Evolutionary conservation across 2,797 vertebrate genomes (phyloP).

Genomic region (Odontamblyopus lacepedii): DNA sequence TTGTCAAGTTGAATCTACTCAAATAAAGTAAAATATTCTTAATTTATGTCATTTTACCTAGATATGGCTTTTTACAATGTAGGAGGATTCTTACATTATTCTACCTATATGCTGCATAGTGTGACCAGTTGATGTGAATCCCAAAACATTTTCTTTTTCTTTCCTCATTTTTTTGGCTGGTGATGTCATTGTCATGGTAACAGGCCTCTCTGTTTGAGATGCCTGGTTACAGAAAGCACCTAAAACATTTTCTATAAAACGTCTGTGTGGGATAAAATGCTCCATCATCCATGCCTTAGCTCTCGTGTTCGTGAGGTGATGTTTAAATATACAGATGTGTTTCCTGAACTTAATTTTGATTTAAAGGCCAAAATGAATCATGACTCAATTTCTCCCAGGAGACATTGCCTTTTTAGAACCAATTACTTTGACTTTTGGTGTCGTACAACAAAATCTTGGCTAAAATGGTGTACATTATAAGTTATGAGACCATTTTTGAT

Average conservation of each 20-base stretch:
- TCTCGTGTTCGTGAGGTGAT: conserved; percentile 47
- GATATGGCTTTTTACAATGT: no score
- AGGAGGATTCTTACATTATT: neutral
- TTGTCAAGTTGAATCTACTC: no score
- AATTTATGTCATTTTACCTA: no score
- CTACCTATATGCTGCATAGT: neutral
- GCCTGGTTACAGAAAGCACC: conserved; percentile 70
- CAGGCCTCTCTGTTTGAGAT: conserved; percentile 54
- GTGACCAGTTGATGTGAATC: conserved; percentile 45
- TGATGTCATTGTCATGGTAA: conserved; percentile 68
- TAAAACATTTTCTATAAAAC: conserved; percentile 57
- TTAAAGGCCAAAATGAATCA: conserved; percentile 6
- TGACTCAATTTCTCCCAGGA: neutral
- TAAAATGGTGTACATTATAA: neutral
- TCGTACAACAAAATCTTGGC: neutral
- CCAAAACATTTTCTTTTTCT: conserved; percentile 45
- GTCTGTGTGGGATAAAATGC: conserved; percentile 58
- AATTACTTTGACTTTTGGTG: neutral
- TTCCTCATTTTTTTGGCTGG: conserved; percentile 35
- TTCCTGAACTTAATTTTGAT: conserved; percentile 6
- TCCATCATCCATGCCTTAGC: conserved; percentile 56
- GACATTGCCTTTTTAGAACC: neutral
- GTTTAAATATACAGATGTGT: conserved; percentile 22
- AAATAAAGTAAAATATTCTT: no score
- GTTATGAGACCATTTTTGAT: neutral